Base-by-base conservation (phyloP, 1,140 invertebrate genomes). In the Aphelinus certus region DNA sequence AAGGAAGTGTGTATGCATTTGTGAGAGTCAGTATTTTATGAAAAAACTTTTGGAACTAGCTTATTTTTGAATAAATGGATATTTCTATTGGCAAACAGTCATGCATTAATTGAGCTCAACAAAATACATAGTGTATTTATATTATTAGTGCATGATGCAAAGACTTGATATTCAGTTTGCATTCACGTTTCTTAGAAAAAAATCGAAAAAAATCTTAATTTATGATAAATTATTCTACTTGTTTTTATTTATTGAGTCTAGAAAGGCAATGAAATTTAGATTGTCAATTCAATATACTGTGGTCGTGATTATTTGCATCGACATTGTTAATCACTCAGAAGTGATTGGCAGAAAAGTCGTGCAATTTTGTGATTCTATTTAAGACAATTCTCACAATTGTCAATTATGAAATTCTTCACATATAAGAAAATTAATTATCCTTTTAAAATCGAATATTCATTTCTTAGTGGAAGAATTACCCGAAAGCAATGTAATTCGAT, bases 181-280 rank as follows among this genome's bases (percentile, higher is more conserved):
- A 65, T 55, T 66, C 55, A 55, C 26, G 26, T 26, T 26, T 26
- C 26, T 26, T 65, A 48, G 45, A 43, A 49, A 65, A 73, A 55
- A 62, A 42, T 43, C 63, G 45, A 71, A 46, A 62, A 42, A 43
- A 73, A 57, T 73, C 60, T 26, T 26, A 26, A 58, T 66, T 55
- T 56, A 65, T 49, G 10, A 57, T 73, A 58, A 65, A 43, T 66
- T 73, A 66, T 73, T 72, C 45, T 72, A 72, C 55, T 46, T 53
- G 43, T 56, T 26, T 46, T 58, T 45, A 62, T 53, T 55, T 71
- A 62, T 62, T 71, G 60, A 48, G 26, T 10, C 4, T 64, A 10
- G 42, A 3, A 63, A 63, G 46, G 7, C 7, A 0, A 3, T 43
- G 42, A 48, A 9, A 47, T 48, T 3, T 10, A 46, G 1, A 5